Base-by-base conservation (phyloP, 2,113 vertebrate genomes). In the Grammomys surdaster region DNA sequence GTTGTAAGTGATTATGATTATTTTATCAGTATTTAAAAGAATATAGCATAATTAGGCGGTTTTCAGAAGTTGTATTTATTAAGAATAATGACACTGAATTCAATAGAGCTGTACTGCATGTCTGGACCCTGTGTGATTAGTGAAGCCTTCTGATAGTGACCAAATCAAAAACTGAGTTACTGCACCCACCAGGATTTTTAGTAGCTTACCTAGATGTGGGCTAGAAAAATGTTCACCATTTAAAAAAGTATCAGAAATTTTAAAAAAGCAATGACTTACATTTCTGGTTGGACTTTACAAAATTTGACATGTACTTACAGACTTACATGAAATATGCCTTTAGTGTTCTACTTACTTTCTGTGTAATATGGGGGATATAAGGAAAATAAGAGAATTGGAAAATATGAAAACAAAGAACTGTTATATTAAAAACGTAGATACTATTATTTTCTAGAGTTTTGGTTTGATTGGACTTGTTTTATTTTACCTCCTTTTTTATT, bases 401-500 rank as follows among this genome's bases (percentile, higher is more conserved):
- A 86, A 90, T 33, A 90, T 73, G 11, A 36, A 81, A 94, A 78
- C 48, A 91, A 80, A 88, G 36, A 84, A 10, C 14, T 78, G 24
- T 85, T 90, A 70, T 90, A 89, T 75, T 89, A 76, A 95, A 73
- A 89, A 48, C 31, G 94, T 0, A 8, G 26, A 73, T 72, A 84
- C 31, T 46, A 65, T 14, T 54, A 17, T 26, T 33, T 77, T 93
- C 22, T 77, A 19, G 26, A 60, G 14, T 85, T 85, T 85, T n/a
- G 6, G 26, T 75, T 26, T 26, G 22, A 75, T 51, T n/a, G n/a
- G 33, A 33, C 46, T 63, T 31, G 54, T 40, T 63, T 84, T 43
- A 2, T 43, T 84, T 43, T 16, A 5, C 12, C n/a, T 22, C 19
- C 36, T 58, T 19, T 26, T 11, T 51, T 7, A 63, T 43, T 56